Conservation (phyloP, 1,140 invertebrate genomes). For the Orchesella cincta region DNA sequence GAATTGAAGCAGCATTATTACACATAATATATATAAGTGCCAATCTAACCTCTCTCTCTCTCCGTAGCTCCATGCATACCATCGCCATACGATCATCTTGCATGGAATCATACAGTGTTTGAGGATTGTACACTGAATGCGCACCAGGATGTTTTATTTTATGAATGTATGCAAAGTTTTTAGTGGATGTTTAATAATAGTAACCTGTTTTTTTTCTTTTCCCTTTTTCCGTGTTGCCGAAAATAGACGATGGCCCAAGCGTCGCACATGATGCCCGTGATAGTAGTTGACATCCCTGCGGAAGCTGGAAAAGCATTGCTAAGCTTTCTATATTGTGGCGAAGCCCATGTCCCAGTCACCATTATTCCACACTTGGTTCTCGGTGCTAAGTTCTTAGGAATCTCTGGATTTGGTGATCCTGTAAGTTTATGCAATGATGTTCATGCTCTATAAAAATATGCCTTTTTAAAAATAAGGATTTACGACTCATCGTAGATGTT, state of each 20-base stretch:
- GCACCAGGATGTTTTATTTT: not conserved
- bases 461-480: no score
- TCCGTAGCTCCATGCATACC: slow-evolving; percentile 27
- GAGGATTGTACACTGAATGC: no score
- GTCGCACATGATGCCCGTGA: slow-evolving; percentile 50
- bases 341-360: slow-evolving; percentile 50
- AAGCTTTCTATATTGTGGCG: slow-evolving; percentile 51
- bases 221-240: slow-evolving; percentile 23
- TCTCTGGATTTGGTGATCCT: slow-evolving; percentile 52
- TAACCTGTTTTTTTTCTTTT: slow-evolving; percentile 5
- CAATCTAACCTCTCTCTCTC: no score
- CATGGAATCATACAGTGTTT: not conserved
- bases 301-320: slow-evolving; percentile 51
- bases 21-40: no score
- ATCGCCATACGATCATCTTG: not conserved
- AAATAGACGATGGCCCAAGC: slow-evolving; percentile 51
- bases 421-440: slow-evolving; percentile 39
- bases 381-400: slow-evolving; percentile 51
- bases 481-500: not conserved
- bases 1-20: no score
- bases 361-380: slow-evolving; percentile 50
- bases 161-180: not conserved
- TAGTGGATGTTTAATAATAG: slow-evolving; percentile 21
- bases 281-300: slow-evolving; percentile 50
- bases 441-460: not conserved